These are phyloP conservation scores for Didymodactylos carnosus DNA, from an alignment of 2,888 invertebrate species.

Conservation along the genomic window DNA sequence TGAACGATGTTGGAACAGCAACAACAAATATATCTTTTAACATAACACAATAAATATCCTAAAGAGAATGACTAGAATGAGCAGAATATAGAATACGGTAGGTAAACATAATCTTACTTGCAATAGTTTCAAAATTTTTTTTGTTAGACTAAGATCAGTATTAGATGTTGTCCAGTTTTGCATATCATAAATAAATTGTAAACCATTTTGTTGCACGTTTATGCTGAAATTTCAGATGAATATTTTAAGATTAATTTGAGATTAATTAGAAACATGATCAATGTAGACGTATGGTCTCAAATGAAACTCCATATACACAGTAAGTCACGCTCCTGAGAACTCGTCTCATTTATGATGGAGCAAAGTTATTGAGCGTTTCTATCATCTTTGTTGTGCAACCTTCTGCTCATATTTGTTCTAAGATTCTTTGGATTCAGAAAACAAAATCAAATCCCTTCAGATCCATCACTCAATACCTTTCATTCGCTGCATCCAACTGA, in stretches of 20 bases:
- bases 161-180: constrained; percentile 87
- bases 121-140: constrained; percentile 79
- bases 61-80: constrained; percentile 8
- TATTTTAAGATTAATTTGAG: background rate
- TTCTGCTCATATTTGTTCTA: too few species aligned
- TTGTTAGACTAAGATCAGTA: constrained; percentile 89
- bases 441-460: too few species aligned
- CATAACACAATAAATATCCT: constrained; percentile 92
- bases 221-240: constrained; percentile 36
- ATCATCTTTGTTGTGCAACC: too few species aligned
- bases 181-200: constrained; percentile 97
- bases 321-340: too few species aligned
- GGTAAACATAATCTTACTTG: too few species aligned
- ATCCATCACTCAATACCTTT: constrained; percentile 38
- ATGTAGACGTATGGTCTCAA: too few species aligned
- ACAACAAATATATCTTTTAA: constrained; percentile 83
- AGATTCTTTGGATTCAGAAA: too few species aligned
- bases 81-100: too few species aligned
- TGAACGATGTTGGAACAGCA: constrained; percentile 91
- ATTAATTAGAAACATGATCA: too few species aligned
- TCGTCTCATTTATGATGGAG: too few species aligned
- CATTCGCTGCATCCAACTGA: constrained; percentile 64
- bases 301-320: too few species aligned
- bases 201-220: constrained; percentile 73
- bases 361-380: too few species aligned